These are phyloP conservation scores for Cinclus cinclus DNA, from an alignment of 2,113 vertebrate species.

Conservation along the genomic window DNA sequence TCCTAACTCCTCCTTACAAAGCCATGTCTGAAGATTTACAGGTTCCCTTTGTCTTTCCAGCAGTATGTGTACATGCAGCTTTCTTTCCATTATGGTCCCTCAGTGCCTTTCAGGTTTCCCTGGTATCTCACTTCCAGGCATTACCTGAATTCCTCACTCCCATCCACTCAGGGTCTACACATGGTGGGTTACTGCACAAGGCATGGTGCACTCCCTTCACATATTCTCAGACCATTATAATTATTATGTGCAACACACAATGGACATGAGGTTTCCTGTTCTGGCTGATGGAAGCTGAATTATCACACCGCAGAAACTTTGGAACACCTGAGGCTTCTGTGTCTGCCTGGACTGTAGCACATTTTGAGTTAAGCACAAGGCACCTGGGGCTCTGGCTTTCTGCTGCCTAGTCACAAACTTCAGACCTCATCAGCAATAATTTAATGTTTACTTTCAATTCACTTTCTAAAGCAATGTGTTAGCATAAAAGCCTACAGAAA, in stretches of 20 bases:
- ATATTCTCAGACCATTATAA: not conserved
- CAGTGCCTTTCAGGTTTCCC: not conserved
- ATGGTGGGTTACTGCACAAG: accelerated
- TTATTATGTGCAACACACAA: not conserved
- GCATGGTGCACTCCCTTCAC: not conserved
- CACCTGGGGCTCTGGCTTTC: not conserved
- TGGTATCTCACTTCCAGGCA: not conserved
- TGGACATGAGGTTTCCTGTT: not conserved
- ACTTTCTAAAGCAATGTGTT: not conserved
- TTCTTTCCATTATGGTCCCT: not conserved
- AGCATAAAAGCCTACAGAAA: not conserved
- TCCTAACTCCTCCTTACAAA: not conserved
- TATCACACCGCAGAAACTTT: not conserved
- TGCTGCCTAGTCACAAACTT: not conserved
- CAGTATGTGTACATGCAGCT: not conserved
- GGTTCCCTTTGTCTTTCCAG: not conserved
- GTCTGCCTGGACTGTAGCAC: not conserved
- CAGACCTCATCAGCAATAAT: not conserved
- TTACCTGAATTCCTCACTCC: not conserved
- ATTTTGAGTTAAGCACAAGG: not conserved
- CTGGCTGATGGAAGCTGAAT: not conserved
- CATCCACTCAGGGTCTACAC: not conserved
- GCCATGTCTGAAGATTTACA: not conserved
- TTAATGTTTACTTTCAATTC: not conserved
- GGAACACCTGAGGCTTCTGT: not conserved